Evolutionary conservation across 1,140 invertebrate genomes (phyloP).

Genomic region (Anastrepha obliqua): DNA sequence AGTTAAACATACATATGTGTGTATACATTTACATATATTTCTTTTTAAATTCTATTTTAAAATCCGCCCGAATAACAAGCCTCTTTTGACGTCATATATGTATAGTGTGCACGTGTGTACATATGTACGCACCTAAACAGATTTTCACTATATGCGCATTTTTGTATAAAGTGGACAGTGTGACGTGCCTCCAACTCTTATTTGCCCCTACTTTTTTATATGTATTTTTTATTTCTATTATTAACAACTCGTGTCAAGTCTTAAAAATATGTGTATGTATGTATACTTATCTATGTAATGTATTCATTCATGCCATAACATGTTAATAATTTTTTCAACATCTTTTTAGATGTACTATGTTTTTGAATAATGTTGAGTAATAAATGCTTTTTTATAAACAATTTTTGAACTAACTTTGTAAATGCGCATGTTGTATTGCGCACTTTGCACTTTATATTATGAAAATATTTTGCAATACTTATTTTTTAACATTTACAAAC

Average conservation of each 20-base stretch:
- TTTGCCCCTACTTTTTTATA: neutral
- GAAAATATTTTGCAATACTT: slow-evolving; percentile 30
- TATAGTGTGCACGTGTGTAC: neutral
- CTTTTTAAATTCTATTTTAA: slow-evolving; percentile 3
- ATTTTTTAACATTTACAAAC: neutral
- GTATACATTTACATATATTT: neutral
- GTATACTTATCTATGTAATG: neutral
- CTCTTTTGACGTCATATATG: neutral
- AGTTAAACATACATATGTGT: neutral
- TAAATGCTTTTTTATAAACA: neutral
- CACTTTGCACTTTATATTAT: slow-evolving; percentile 40
- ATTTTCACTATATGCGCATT: too few relatives aligned
- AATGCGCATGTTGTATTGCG: slow-evolving; percentile 24
- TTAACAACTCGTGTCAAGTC: neutral
- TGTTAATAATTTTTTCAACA: neutral
- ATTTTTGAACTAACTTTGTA: neutral
- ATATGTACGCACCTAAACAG: neutral
- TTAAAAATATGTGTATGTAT: neutral
- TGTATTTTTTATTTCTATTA: neutral
- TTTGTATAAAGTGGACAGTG: neutral
- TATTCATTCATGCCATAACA: neutral
- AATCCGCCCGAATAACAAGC: neutral
- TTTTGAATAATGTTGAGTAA: neutral
- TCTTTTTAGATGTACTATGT: neutral
- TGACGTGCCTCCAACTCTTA: neutral